Evolutionary conservation across 2,888 invertebrate species (phyloP), one percentile per base, ranked within the genome.

Genomic region (Lepidochrysops patricia): DNA sequence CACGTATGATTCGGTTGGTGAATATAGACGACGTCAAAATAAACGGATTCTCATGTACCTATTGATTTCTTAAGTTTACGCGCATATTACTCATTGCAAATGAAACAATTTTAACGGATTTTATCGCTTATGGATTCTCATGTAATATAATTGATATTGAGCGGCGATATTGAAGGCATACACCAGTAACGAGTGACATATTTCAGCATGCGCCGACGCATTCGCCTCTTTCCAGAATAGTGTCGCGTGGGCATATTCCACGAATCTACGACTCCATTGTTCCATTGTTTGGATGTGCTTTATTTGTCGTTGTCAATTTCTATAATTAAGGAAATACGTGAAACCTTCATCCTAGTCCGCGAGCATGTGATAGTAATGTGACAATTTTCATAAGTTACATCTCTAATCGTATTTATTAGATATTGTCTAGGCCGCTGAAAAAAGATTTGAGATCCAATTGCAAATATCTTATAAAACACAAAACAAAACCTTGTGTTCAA

Each of bases 171-270:
- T 43, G 60, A 32, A 61, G 57, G 35, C 50, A 26, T 62, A 57
- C 23, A 27, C 32, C 9, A 62, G 58, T 64, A 62, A 60, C 29
- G 54, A 54, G 57, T 60, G 57, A 48, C 63, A 63, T 54, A 61
- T 58, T 26, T 62, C 62, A 65, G 59, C 52, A 52, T 77, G 80
- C 78, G 78, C 76, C 68, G 71, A 74, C 75, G 79, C 75, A 72
- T 73, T 72, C 72, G 72, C 72, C 73, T 74, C 76, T 75, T 75
- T 72, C 69, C 69, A 62, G 74, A 73, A 66, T 70, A 68, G 70
- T 70, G 64, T 62, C 71, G 84, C 80, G 85, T 85, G 76, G 85
- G 85, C 66, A 66, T 66, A 63, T 62, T 67, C 71, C 70, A 63
- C 65, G 71, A 68, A 61, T 62, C 37, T 58, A 58, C 58, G 61